These are phyloP conservation scores for Loripinus fragilis DNA, from an alignment of 2,888 invertebrate species.

Conservation along the genomic window DNA sequence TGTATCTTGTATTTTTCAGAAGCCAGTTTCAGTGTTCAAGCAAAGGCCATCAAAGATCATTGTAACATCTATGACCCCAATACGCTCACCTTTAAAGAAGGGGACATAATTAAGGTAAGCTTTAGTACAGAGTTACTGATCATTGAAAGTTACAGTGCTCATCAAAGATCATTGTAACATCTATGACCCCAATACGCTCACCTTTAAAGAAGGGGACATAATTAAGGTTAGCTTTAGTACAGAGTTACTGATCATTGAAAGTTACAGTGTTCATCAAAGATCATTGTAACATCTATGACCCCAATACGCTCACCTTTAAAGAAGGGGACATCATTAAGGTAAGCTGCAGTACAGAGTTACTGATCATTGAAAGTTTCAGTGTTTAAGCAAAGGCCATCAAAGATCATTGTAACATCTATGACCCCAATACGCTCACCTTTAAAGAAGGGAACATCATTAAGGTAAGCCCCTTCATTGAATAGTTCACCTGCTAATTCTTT, in stretches of 20 bases:
- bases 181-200: conserved; percentile 81
- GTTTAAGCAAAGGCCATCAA: conserved; percentile 83
- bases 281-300: conserved; percentile 80
- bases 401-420: conserved; percentile 81
- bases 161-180: conserved; percentile 81
- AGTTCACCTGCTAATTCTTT: too few relatives aligned
- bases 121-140: too few relatives aligned
- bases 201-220: conserved; percentile 83
- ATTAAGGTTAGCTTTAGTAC: conserved; percentile 81
- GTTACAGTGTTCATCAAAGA: conserved; percentile 80
- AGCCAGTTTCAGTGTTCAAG: conserved; percentile 82
- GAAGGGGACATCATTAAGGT: conserved; percentile 84
- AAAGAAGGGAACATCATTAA: conserved; percentile 83
- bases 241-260: too few relatives aligned
- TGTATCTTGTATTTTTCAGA: conserved; percentile 76
- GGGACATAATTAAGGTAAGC: conserved; percentile 84
- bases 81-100: conserved; percentile 82
- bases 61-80: conserved; percentile 81
- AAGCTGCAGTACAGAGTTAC: conserved; percentile 48
- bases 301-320: conserved; percentile 82
- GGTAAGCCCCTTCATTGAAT: too few relatives aligned
- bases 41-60: conserved; percentile 82
- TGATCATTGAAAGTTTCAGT: conserved; percentile 52
- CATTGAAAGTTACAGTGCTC: conserved; percentile 69
- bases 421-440: conserved; percentile 82